Evolutionary conservation across 2,888 invertebrate genomes (phyloP), one percentile per base, ranked within the genome.

Genomic region (Heteromyza rotundicornis): DNA sequence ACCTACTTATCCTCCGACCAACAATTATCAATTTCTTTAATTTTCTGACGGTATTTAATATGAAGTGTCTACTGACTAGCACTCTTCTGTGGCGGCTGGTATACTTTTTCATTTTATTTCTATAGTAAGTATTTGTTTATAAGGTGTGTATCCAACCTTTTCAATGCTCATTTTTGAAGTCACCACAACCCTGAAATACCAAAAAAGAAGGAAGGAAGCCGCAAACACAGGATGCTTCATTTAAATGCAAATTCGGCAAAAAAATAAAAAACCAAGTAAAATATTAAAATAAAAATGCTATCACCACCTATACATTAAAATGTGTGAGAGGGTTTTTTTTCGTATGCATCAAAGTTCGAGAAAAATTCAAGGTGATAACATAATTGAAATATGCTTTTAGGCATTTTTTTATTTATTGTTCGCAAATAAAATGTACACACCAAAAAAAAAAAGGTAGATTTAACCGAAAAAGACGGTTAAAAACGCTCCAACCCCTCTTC

Each of bases 341-440:
- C 10, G 12, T 40, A 14, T n/a, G 40, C 3, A 40, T n/a, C 40
- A 40, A 14, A 47, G 20, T 68, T 70, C 72, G 76, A 73, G 74
- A 76, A 76, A 77, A 77, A 77, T 78, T 79, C 73, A 78, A 78
- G 80, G 75, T 79, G 79, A 80, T 77, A 73, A 77, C 78, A 79
- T 79, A 80, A 79, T 79, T 79, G 79, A 79, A 79, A 80, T 76
- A 78, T 78, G 75, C 74, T 79, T 79, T 78, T 77, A 78, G 78
- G 77, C 77, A 70, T 73, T 75, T 70, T 67, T 57, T 17, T 17
- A 49, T 19, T 68, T 70, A n/a, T n/a, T n/a, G n/a, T n/a, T 75
- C 72, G 65, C 67, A 72, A 64, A 22, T 36, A 40, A 57, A 19
- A 36, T 12, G 58, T 23, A 57, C 57, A 24, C 27, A 35, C 32